A percentile compares a stretch with the other conserved stretches of the same genome.
phyloP scores from a whole-genome alignment of 2,888 invertebrate genomes.

The Drepanosiphum platanoidis region DNA sequence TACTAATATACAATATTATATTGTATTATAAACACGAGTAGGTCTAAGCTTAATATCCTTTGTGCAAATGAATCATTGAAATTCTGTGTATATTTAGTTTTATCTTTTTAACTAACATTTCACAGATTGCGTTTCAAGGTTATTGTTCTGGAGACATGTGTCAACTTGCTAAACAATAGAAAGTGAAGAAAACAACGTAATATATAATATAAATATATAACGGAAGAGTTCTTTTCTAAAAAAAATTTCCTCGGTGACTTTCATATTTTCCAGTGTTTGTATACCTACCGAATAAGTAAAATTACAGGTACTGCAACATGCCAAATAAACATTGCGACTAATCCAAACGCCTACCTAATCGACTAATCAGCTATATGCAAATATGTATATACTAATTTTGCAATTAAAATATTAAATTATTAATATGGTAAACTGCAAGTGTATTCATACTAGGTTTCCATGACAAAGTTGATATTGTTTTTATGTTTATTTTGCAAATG shows the following conservation, averaged over 20 bases:
- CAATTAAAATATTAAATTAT: not conserved
- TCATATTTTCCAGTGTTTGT: conserved; percentile 39
- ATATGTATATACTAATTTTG: not conserved
- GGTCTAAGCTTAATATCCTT: conserved; percentile 25
- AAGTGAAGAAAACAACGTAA: conserved; percentile 42
- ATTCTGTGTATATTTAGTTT: conserved; percentile 37
- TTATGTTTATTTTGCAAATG: not conserved
- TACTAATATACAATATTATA: conserved; percentile 38
- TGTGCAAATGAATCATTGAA: conserved; percentile 48
- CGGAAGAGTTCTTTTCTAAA: conserved; percentile 41
- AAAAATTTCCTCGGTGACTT: conserved; percentile 48
- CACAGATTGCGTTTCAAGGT: conserved; percentile 56
- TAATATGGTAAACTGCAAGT: too few species aligned
- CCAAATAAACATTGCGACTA: conserved; percentile 38
- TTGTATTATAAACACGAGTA: not conserved
- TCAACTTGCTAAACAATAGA: conserved; percentile 44
- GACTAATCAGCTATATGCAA: not conserved
- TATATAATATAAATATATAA: too few species aligned
- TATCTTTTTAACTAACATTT: conserved; percentile 47
- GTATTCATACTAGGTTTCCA: not conserved
- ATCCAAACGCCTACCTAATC: conserved; percentile 20
- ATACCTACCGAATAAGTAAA: conserved; percentile 21
- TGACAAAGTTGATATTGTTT: not conserved
- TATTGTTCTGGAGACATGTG: conserved; percentile 50
- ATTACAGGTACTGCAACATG: conserved; percentile 44